Evolutionary conservation across 2,888 invertebrate genomes (phyloP).

Genomic region (Neocrepidodera transversa): DNA sequence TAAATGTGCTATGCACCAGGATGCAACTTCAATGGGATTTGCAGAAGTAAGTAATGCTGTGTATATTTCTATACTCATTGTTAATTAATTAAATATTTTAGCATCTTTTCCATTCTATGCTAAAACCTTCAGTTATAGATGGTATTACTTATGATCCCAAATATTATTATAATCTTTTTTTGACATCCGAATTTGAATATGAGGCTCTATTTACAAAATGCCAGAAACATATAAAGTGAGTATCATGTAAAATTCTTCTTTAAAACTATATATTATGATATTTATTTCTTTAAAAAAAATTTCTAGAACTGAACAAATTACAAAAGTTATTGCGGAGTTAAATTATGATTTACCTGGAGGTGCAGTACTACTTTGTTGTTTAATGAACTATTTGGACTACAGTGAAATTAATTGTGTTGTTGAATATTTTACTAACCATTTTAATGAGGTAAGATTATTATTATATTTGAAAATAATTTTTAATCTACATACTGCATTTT

Average conservation of each 20-base stretch:
- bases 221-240: constrained; percentile 38
- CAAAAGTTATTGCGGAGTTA: constrained; percentile 36
- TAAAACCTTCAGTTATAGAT: constrained; percentile 35
- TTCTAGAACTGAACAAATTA: constrained; percentile 41
- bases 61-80: not conserved
- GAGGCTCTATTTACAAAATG: constrained; percentile 39
- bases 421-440: constrained; percentile 39
- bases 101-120: constrained; percentile 40
- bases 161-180: constrained; percentile 41
- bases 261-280: not conserved
- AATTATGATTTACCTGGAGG: constrained; percentile 38
- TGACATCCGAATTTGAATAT: constrained; percentile 44
- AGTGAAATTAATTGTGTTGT: constrained; percentile 37
- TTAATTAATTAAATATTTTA: constrained; percentile 27
- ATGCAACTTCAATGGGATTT: constrained; percentile 38
- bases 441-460: constrained; percentile 35
- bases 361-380: constrained; percentile 37
- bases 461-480: not conserved
- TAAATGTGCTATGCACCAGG: constrained; percentile 44
- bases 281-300: constrained; percentile 2
- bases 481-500: not conserved
- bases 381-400: constrained; percentile 40
- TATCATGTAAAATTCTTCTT: not conserved
- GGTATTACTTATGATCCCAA: constrained; percentile 40
- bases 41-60: constrained; percentile 27